These are phyloP conservation scores for Desmophyllum pertusum DNA, from an alignment of 92 coral and sea anemone genomes.

Conservation along the genomic window DNA sequence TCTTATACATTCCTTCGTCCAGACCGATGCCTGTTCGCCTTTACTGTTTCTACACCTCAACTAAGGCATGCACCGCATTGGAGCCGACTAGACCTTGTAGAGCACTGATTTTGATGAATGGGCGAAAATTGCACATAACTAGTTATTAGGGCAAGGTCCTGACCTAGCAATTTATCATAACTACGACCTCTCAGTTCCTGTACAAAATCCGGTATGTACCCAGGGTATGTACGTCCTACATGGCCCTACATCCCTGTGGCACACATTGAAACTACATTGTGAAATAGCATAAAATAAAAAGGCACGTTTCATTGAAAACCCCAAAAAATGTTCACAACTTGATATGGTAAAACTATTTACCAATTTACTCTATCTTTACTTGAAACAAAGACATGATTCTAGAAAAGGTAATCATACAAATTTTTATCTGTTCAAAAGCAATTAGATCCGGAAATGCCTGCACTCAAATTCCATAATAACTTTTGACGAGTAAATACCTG, in stretches of 20 bases:
- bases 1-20: background rate
- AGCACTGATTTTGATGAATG: background rate
- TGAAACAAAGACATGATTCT: background rate
- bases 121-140: background rate
- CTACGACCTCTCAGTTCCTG: no score
- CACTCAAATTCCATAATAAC: background rate
- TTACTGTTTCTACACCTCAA: background rate
- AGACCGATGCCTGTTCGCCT: background rate
- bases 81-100: background rate
- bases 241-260: no score
- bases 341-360: background rate
- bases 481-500: background rate
- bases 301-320: no score
- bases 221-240: no score
- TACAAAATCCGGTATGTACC: no score
- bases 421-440: slow-evolving; percentile 12
- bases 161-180: background rate
- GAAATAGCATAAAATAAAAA: no score
- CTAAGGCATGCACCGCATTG: background rate
- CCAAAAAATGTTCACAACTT: no score
- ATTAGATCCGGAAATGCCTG: slow-evolving; percentile 23
- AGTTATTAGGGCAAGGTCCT: background rate
- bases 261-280: no score
- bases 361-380: background rate
- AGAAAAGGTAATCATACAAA: background rate